Percentiles rank a stretch among this genome's conserved stretches.
Conservation (phyloP, 2,797 vertebrate genomes). For the Peromyscus eremicus region DNA sequence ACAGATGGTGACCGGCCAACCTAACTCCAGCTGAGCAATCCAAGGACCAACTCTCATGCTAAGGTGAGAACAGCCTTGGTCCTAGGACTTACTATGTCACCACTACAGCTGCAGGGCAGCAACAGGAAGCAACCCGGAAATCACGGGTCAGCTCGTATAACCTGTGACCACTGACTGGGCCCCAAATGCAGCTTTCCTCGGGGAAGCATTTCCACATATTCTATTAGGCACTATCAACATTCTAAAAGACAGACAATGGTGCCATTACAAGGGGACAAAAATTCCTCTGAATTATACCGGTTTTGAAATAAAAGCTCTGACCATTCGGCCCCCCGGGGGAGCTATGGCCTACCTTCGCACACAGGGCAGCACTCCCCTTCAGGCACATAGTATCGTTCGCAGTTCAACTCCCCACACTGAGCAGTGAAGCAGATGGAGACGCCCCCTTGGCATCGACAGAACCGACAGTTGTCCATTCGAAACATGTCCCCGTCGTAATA, state of each 20-base stretch:
- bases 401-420: constrained; percentile 93
- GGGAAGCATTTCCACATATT: not conserved
- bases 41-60: not conserved
- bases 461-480: constrained; percentile 94
- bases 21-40: not conserved
- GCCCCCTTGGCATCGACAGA: constrained; percentile 94
- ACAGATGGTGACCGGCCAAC: not conserved
- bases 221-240: not conserved
- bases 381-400: constrained; percentile 93
- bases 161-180: not conserved
- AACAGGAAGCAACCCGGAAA: not conserved
- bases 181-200: not conserved
- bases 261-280: not conserved
- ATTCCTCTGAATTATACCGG: not conserved
- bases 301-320: not conserved
- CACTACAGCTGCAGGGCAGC: not conserved
- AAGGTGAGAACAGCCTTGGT: not conserved
- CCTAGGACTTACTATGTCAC: not conserved
- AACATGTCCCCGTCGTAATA: constrained; percentile 94
- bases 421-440: constrained; percentile 95
- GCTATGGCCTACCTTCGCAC: constrained; percentile 91
- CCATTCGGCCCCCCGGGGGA: accelerated
- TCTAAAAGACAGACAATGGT: not conserved
- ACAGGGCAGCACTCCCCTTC: constrained; percentile 95
- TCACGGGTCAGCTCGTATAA: accelerated